Evolutionary conservation across 2,113 vertebrate species (phyloP), one percentile per base, ranked within the genome.

Genomic region (Atrichornis clamosus): DNA sequence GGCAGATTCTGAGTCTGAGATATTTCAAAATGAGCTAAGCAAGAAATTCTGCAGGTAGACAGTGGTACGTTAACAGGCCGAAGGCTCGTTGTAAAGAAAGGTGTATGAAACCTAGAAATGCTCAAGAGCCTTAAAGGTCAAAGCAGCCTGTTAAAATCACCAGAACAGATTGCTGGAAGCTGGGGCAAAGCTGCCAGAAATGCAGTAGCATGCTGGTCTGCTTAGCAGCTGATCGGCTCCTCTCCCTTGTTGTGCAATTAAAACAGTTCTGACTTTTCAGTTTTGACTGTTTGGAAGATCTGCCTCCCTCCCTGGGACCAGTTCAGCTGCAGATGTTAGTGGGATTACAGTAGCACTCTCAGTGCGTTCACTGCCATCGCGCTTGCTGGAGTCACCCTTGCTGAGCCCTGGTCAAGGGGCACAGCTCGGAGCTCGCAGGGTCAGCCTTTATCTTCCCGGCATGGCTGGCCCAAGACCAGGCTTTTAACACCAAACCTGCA

Each of bases 331-430:
- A 74, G 89, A 62, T 79, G 65, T 79, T 3, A 6, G 35, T 56
- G 84, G 35, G 58, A 17, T 90, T 27, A 9, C 41, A 42, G 86
- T 3, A 52, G 28, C 46, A 4, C 41, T n/a, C 49, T 37, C 4
- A 0, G 47, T 44, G 28, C 11, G 0, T 33, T 65, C 16, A 1
- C 47, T 84, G 76, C 32, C 32, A 3, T 16, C 12, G 56, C 0
- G 0, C 64, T 78, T 16, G 72, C 80, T 62, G 60, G 33, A 53
- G 49, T 77, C 72, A 33, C 55, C 74, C 72, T 35, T 10, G 60
- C 76, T 18, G 83, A 91, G 68, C 88, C 30, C 55, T 0, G 44
- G 13, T n/a, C 76, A 21, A 79, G 83, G 68, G 80, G 83, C 74
- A 1, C 16, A 13, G 79, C 91, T 63, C 7, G 85, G 63, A 74